Conservation (phyloP, 1,140 invertebrate genomes). For the Meloidogyne chitwoodi region DNA sequence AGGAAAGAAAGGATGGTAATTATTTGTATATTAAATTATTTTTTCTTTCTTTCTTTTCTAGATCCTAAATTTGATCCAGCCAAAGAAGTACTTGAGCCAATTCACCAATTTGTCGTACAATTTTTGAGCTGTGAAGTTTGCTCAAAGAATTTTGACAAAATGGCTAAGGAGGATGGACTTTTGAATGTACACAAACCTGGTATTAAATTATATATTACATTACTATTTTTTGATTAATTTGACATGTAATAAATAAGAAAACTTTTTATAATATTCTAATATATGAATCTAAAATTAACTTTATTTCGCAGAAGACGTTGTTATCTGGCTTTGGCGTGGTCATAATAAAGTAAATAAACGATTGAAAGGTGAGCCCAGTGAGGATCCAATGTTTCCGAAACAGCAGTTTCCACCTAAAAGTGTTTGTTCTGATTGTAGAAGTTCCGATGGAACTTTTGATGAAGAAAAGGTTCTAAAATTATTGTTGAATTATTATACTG, state of each 20-base stretch:
- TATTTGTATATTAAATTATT: neutral
- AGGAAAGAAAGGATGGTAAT: conserved; percentile 61
- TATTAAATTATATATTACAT: conserved; percentile 15
- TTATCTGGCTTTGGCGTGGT: conserved; percentile 88
- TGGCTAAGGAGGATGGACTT: conserved; percentile 68
- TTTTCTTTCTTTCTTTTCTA: conserved; percentile 22
- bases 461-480: conserved; percentile 50
- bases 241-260: too few relatives aligned
- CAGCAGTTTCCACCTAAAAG: conserved; percentile 82
- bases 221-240: conserved; percentile 15
- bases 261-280: too few relatives aligned
- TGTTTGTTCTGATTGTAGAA: conserved; percentile 57
- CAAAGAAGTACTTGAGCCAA: conserved; percentile 70
- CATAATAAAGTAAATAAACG: conserved; percentile 89
- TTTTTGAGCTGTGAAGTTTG: conserved; percentile 93
- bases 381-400: conserved; percentile 85
- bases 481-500: conserved; percentile 48
- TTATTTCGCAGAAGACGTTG: conserved; percentile 69
- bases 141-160: conserved; percentile 76
- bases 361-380: conserved; percentile 76
- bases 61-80: conserved; percentile 52
- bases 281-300: neutral
- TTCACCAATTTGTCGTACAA: conserved; percentile 80
- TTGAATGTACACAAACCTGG: conserved; percentile 61
- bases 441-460: conserved; percentile 38